These are phyloP conservation scores for Ploceus nigricollis DNA, from an alignment of 2,113 vertebrate species.

Conservation along the genomic window DNA sequence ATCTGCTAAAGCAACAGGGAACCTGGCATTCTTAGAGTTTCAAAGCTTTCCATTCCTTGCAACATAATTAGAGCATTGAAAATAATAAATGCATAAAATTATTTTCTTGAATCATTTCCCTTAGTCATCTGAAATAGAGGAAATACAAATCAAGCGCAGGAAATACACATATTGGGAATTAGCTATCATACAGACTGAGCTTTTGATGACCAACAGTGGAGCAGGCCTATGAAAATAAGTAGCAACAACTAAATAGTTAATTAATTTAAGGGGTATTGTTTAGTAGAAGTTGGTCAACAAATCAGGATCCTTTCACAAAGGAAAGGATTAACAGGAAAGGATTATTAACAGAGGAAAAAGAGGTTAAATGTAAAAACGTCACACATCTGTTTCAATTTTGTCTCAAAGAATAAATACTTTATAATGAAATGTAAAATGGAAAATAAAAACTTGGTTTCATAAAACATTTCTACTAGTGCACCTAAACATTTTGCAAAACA, in stretches of 20 bases:
- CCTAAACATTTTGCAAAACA: background rate
- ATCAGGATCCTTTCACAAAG: background rate
- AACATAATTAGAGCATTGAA: background rate
- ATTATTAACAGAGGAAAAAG: background rate
- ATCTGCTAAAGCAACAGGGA: background rate
- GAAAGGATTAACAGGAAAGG: too few relatives aligned
- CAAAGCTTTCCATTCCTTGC: background rate
- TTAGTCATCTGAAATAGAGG: background rate
- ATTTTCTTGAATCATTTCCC: background rate
- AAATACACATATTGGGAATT: background rate
- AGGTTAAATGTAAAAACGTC: background rate
- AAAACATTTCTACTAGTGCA: background rate
- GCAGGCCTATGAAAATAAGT: background rate
- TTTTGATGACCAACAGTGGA: background rate
- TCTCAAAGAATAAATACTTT: background rate
- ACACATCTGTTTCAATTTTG: background rate
- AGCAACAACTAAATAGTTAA: background rate
- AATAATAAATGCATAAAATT: background rate
- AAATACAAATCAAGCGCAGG: background rate
- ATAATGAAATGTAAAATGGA: background rate
- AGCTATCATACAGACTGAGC: background rate
- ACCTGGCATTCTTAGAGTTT: background rate
- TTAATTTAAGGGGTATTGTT: background rate
- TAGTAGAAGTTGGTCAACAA: background rate
- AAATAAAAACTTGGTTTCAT: background rate